Conservation (phyloP, 2,113 vertebrate species). For the Gracilinanus agilis region DNA sequence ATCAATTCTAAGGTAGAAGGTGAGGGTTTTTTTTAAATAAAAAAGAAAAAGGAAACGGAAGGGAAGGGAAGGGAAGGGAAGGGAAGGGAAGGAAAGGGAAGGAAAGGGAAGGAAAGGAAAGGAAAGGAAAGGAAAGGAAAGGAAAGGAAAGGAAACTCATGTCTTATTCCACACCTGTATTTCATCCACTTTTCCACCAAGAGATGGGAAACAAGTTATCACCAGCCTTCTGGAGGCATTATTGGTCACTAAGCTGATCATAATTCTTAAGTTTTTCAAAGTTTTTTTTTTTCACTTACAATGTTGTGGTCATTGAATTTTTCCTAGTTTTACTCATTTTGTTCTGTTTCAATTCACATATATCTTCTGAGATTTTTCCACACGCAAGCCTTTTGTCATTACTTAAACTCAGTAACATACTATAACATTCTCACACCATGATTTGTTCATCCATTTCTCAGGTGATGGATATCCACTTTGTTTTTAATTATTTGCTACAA, state of each 20-base stretch:
- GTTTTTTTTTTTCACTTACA: neutral
- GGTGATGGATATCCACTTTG: neutral
- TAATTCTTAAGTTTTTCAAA: neutral
- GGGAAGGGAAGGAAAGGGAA: too few species aligned
- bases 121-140: too few species aligned
- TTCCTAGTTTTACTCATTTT: neutral
- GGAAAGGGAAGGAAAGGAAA: neutral
- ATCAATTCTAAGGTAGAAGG: too few species aligned
- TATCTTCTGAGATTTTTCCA: neutral
- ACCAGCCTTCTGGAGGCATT: neutral
- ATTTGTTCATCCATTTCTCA: neutral
- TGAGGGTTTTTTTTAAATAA: too few species aligned
- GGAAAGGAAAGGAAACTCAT: neutral
- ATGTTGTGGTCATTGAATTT: neutral
- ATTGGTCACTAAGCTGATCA: neutral
- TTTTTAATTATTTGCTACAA: neutral
- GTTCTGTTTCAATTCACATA: neutral
- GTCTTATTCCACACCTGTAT: neutral
- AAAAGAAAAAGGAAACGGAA: too few species aligned
- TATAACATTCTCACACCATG: neutral
- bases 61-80: too few species aligned
- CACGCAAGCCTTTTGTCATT: neutral
- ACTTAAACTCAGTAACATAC: neutral
- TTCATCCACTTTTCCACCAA: neutral
- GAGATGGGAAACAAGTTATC: neutral